These are phyloP conservation scores for Lysandra bellargus DNA, from an alignment of 2,888 invertebrate species.

Conservation along the genomic window DNA sequence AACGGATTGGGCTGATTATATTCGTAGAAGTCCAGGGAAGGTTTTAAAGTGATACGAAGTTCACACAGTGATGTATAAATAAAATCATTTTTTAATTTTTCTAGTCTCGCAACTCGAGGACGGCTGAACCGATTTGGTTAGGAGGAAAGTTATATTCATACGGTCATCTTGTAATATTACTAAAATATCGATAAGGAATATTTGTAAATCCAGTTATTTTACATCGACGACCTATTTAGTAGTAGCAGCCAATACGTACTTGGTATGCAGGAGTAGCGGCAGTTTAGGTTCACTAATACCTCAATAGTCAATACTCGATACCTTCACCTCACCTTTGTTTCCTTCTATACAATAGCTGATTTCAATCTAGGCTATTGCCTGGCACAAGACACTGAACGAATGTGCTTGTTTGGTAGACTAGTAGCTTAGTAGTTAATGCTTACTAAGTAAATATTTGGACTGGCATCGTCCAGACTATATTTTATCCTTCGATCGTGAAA, in stretches of 20 bases:
- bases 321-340: background rate
- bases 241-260: background rate
- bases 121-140: too few relatives aligned
- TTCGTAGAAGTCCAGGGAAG: too few relatives aligned
- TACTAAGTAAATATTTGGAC: too few relatives aligned
- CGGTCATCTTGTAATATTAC: too few relatives aligned
- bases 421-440: background rate
- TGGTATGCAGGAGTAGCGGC: background rate
- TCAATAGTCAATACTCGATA: background rate
- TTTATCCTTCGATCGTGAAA: too few relatives aligned
- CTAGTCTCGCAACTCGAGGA: too few relatives aligned
- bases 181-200: background rate
- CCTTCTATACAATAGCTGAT: background rate
- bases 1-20: too few relatives aligned
- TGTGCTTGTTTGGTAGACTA: background rate
- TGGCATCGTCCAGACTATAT: too few relatives aligned
- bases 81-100: too few relatives aligned
- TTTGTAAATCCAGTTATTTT: background rate
- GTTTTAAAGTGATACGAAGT: too few relatives aligned
- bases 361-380: background rate
- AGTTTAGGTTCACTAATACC: slow-evolving; percentile 15
- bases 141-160: too few relatives aligned
- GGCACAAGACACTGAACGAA: background rate
- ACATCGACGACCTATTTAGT: background rate
- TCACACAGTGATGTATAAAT: too few relatives aligned